Conservation (phyloP, 2,113 vertebrate genomes). For the Chelonoidis abingdonii region DNA sequence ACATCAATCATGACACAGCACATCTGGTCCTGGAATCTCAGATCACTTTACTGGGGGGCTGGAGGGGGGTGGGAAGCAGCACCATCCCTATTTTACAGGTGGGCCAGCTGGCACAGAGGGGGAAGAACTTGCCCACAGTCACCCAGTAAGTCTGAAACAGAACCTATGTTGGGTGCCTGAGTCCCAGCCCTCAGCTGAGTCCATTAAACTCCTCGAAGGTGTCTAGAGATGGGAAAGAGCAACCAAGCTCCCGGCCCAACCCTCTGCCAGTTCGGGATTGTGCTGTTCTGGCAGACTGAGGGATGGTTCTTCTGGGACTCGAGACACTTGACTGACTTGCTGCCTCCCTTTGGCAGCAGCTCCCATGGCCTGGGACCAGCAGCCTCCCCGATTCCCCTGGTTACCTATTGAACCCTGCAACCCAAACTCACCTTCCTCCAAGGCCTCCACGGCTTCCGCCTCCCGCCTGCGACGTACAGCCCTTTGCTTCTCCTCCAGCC, state of each 20-base stretch:
- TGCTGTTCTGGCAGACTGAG: background rate
- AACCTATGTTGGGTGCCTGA: background rate
- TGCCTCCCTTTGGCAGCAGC: rapidly evolving
- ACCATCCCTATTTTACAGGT: background rate
- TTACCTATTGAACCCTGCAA: background rate
- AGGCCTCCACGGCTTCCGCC: slow-evolving; percentile 79
- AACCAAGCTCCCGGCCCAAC: background rate
- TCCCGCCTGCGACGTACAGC: slow-evolving; percentile 84
- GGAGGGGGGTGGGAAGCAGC: background rate
- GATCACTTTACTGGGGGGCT: background rate
- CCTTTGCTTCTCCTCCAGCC: slow-evolving; percentile 92
- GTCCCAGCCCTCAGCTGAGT: background rate
- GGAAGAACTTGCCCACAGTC: background rate
- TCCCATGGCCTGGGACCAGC: rapidly evolving
- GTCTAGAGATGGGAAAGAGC: background rate
- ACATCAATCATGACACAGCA: background rate
- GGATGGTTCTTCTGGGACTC: background rate
- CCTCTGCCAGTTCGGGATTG: background rate
- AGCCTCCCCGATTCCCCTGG: too few relatives aligned
- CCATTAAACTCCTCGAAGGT: background rate
- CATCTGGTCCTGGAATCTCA: background rate
- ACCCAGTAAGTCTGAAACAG: background rate
- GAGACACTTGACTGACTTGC: background rate
- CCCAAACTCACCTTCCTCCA: slow-evolving; percentile 84
- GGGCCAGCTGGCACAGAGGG: background rate